These are phyloP conservation scores for Chrysomallon squamiferum DNA, from an alignment of 1,140 invertebrate genomes.

Conservation along the genomic window DNA sequence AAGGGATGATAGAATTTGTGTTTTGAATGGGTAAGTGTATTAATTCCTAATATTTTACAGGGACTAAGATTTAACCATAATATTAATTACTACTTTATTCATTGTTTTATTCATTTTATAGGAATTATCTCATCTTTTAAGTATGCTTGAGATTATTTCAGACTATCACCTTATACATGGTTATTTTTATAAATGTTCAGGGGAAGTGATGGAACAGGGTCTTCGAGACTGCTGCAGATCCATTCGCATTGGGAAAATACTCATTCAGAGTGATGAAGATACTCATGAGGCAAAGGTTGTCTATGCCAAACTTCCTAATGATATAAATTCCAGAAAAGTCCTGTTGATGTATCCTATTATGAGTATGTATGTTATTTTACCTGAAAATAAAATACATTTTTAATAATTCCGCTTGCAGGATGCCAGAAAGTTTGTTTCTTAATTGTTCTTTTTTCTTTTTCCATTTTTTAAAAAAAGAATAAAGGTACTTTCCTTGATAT, in stretches of 20 bases:
- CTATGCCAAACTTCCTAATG: slow-evolving; percentile 97
- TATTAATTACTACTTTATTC: no score
- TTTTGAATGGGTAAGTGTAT: no score
- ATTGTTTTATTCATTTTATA: no score
- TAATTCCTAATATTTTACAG: no score
- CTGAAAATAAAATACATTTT: no score
- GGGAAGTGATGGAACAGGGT: slow-evolving; percentile 98
- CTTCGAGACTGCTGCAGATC: slow-evolving; percentile 96
- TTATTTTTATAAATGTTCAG: no score
- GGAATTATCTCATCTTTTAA: no score
- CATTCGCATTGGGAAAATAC: slow-evolving; percentile 94
- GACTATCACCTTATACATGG: no score
- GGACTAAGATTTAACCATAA: no score
- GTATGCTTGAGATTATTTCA: no score
- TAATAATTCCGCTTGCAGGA: background rate
- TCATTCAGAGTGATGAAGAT: slow-evolving; percentile 95
- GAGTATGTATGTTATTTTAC: slow-evolving; percentile 70
- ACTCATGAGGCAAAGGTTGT: slow-evolving; percentile 96
- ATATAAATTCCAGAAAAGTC: slow-evolving; percentile 86
- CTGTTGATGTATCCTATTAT: slow-evolving; percentile 99
- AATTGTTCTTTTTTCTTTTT: background rate
- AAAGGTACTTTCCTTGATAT: background rate
- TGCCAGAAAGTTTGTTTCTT: background rate
- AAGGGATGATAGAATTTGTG: no score
- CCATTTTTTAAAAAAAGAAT: background rate